These are phyloP conservation scores for Parazoanthus darwini DNA, from an alignment of 92 coral and sea anemone species.

Conservation along the genomic window DNA sequence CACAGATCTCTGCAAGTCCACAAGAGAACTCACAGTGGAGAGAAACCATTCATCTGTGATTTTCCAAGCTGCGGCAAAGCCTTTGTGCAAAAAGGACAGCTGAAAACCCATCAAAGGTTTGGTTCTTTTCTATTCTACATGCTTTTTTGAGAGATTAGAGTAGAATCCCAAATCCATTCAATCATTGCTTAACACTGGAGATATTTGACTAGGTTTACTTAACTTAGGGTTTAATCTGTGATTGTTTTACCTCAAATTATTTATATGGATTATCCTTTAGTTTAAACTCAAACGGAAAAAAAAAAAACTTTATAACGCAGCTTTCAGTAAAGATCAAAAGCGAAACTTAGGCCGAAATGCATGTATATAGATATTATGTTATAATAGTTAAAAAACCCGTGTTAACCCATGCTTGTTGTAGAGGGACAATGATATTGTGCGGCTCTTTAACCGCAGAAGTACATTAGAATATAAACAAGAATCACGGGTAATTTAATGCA, in stretches of 20 bases:
- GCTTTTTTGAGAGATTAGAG: neutral
- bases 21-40: slow-evolving; percentile 64
- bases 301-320: neutral
- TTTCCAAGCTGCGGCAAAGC: slow-evolving; percentile 65
- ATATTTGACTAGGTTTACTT: neutral
- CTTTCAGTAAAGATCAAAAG: neutral
- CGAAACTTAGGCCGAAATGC: neutral
- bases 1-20: slow-evolving; percentile 65
- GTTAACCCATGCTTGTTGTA: slow-evolving; percentile 17
- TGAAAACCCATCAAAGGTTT: slow-evolving; percentile 62
- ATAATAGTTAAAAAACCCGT: slow-evolving; percentile 20
- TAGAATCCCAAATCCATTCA: neutral
- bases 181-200: neutral
- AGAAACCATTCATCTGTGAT: slow-evolving; percentile 60
- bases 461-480: slow-evolving; percentile 12
- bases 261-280: neutral
- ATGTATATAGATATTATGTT: neutral
- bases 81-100: slow-evolving; percentile 65
- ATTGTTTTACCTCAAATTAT: neutral
- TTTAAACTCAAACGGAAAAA: neutral
- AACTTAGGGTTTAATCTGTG: neutral
- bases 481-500: neutral
- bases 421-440: slow-evolving; percentile 24
- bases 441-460: neutral
- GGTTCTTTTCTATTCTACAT: neutral